phyloP scores from a whole-genome alignment of 2,888 invertebrate species.

The Congeria kusceri region DNA sequence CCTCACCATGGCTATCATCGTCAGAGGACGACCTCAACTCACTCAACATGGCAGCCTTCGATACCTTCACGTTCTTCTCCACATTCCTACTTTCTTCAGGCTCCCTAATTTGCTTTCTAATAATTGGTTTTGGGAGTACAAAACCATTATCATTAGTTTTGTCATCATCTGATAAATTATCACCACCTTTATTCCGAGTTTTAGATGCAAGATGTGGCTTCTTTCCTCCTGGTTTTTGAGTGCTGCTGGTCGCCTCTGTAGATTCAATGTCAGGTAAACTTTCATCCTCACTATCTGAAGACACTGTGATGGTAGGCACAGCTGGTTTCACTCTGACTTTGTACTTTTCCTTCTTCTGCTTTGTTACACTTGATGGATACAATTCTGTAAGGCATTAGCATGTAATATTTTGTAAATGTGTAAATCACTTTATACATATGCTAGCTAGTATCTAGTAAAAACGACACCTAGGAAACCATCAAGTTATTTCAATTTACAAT shows the following conservation, averaged over 20 bases:
- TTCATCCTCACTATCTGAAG: conserved; percentile 41
- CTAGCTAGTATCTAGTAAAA: too few relatives aligned
- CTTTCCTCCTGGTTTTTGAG: background rate
- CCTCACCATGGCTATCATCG: conserved; percentile 16
- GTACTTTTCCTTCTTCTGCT: conserved; percentile 44
- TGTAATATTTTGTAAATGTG: background rate
- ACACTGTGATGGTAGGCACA: conserved; percentile 32
- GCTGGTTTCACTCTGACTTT: conserved; percentile 7
- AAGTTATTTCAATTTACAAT: too few relatives aligned
- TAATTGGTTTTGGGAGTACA: conserved; percentile 21
- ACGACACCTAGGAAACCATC: too few relatives aligned
- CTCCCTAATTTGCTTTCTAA: conserved; percentile 2
- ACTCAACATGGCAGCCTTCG: background rate
- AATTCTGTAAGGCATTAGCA: conserved; percentile 26
- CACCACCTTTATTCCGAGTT: background rate
- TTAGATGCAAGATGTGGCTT: background rate
- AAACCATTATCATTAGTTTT: background rate
- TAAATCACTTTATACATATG: too few relatives aligned
- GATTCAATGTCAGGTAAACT: background rate
- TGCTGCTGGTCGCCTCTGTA: background rate
- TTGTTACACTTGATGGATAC: conserved; percentile 53
- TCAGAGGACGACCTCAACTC: conserved; percentile 30
- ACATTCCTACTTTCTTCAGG: too few relatives aligned
- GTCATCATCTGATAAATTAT: background rate
- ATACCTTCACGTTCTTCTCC: too few relatives aligned